These are phyloP conservation scores for Lissonota sp. DNA, from an alignment of 2,888 invertebrate genomes.

Conservation along the genomic window DNA sequence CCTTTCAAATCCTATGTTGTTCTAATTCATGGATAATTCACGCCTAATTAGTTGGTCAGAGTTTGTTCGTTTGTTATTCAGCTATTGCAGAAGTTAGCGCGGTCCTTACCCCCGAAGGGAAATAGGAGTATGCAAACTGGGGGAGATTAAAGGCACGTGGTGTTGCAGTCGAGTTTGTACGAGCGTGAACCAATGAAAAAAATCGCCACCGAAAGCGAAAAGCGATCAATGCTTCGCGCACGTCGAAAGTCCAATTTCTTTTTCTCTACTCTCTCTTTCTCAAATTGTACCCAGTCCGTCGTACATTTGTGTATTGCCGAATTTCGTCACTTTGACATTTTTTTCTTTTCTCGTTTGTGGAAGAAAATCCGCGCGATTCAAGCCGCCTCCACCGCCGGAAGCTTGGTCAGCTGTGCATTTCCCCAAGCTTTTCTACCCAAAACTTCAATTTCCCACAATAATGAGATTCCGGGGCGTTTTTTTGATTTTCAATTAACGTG, in stretches of 20 bases:
- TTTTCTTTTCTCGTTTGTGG: not conserved
- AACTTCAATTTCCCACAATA: not conserved
- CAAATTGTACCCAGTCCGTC: slow-evolving; percentile 8
- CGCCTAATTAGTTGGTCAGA: not conserved
- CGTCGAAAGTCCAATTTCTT: slow-evolving; percentile 34
- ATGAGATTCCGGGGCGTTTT: not conserved
- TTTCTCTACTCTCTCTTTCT: slow-evolving; percentile 42
- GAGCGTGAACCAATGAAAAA: slow-evolving; percentile 36
- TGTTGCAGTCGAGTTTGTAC: slow-evolving; percentile 65
- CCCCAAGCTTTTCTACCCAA: not conserved
- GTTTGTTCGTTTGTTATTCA: slow-evolving; percentile 12
- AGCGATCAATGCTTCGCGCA: slow-evolving; percentile 61
- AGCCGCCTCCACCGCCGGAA: slow-evolving; percentile 18
- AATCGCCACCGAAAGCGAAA: slow-evolving; percentile 51
- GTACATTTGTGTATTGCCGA: not conserved
- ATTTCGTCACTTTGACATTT: not conserved
- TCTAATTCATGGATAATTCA: not conserved
- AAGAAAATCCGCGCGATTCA: slow-evolving; percentile 12
- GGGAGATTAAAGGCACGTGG: slow-evolving; percentile 64
- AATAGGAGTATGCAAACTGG: slow-evolving; percentile 14
- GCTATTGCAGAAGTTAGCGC: not conserved
- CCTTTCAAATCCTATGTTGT: too few species aligned
- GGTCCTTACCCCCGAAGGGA: slow-evolving; percentile 6
- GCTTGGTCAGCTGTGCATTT: slow-evolving; percentile 65
- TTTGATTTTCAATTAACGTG: too few species aligned